These are phyloP conservation scores for Dendrolimus punctatus DNA, from an alignment of 1,140 invertebrate genomes.

Conservation along the genomic window DNA sequence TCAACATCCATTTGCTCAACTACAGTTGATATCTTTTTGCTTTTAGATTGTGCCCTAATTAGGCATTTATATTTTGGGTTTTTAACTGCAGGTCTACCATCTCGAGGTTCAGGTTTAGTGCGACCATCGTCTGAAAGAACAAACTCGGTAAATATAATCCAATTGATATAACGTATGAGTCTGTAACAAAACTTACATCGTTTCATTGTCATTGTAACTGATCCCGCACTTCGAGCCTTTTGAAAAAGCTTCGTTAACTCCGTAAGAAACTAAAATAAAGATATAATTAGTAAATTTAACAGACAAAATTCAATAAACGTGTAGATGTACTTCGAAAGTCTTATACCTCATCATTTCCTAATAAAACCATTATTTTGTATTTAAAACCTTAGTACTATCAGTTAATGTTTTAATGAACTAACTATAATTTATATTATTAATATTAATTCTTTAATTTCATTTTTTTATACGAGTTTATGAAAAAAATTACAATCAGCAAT, in stretches of 20 bases:
- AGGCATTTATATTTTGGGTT: slow-evolving; percentile 85
- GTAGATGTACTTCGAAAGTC: slow-evolving; percentile 7
- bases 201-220: slow-evolving; percentile 81
- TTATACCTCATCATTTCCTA: slow-evolving; percentile 78
- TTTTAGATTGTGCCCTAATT: slow-evolving; percentile 80
- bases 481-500: too few relatives aligned
- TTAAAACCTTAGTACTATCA: background rate
- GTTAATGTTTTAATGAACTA: too few relatives aligned
- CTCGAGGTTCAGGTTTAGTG: slow-evolving; percentile 78
- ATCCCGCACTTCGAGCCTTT: slow-evolving; percentile 75
- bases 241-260: slow-evolving; percentile 80
- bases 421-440: too few relatives aligned
- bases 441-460: too few relatives aligned
- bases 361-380: slow-evolving; percentile 73
- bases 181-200: slow-evolving; percentile 74
- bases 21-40: slow-evolving; percentile 86
- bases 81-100: slow-evolving; percentile 73
- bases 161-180: slow-evolving; percentile 3
- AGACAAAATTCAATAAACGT: slow-evolving; percentile 1
- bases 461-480: too few relatives aligned
- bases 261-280: slow-evolving; percentile 75
- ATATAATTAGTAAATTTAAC: slow-evolving; percentile 26
- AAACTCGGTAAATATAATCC: slow-evolving; percentile 7
- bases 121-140: slow-evolving; percentile 81
- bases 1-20: slow-evolving; percentile 88